Conservation (phyloP, 2,888 invertebrate species). For the Lampropteryx suffumata region DNA sequence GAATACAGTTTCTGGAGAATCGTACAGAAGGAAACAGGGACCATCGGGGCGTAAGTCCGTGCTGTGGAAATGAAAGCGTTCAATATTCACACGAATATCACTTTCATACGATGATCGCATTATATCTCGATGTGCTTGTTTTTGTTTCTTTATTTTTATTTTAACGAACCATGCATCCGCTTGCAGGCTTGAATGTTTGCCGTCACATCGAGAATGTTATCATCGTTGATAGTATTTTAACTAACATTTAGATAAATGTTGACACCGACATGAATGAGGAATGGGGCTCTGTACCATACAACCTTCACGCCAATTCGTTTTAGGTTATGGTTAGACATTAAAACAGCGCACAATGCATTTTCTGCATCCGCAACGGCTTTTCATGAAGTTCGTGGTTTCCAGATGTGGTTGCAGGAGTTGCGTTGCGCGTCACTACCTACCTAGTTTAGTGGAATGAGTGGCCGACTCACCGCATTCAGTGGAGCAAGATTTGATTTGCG, state of each 20-base stretch:
- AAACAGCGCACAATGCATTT: constrained; percentile 65
- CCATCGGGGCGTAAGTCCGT: constrained; percentile 85
- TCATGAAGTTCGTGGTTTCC: constrained; percentile 45
- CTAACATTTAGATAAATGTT: constrained; percentile 46
- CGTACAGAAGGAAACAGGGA: constrained; percentile 85
- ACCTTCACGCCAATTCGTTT: constrained; percentile 48
- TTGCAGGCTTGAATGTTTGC: constrained; percentile 70
- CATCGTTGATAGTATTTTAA: constrained; percentile 60
- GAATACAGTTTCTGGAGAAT: constrained; percentile 65
- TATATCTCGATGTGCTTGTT: constrained; percentile 77
- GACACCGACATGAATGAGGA: constrained; percentile 58
- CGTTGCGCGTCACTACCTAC: constrained; percentile 67
- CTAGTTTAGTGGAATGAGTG: constrained; percentile 82
- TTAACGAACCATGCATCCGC: constrained; percentile 63
- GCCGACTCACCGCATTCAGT: constrained; percentile 82
- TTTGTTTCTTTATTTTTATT: constrained; percentile 55
- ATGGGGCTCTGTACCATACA: constrained; percentile 72
- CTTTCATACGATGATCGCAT: constrained; percentile 72
- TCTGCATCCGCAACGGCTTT: constrained; percentile 56
- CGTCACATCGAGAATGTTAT: constrained; percentile 77
- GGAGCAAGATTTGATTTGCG: constrained; percentile 79
- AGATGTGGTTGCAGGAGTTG: constrained; percentile 70
- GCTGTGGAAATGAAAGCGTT: constrained; percentile 44
- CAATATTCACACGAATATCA: constrained; percentile 44
- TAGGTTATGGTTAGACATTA: constrained; percentile 50